These are phyloP conservation scores for Ophiodon elongatus DNA, from an alignment of 2,113 vertebrate genomes.

Conservation along the genomic window DNA sequence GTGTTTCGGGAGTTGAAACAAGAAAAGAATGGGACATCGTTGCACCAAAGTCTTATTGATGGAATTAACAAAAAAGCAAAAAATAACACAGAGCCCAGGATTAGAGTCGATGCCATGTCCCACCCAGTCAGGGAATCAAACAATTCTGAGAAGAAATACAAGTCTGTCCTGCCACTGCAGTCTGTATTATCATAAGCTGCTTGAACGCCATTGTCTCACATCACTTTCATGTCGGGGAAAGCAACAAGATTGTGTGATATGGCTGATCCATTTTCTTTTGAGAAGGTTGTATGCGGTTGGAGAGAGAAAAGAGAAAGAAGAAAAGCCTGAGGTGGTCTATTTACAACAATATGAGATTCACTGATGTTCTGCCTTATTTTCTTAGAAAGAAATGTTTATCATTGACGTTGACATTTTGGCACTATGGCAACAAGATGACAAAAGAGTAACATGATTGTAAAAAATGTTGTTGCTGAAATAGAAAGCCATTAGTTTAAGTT, in stretches of 20 bases:
- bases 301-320: slow-evolving; percentile 19
- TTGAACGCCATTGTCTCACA: slow-evolving; percentile 78
- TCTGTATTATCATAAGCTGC: slow-evolving; percentile 75
- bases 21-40: slow-evolving; percentile 4
- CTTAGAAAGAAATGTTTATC: too few relatives aligned
- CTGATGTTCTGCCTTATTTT: slow-evolving; percentile 26
- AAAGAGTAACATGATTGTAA: too few relatives aligned
- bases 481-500: not conserved
- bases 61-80: slow-evolving; percentile 52
- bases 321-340: slow-evolving; percentile 32
- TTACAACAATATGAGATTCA: slow-evolving; percentile 15
- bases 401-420: too few relatives aligned
- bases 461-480: too few relatives aligned
- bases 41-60: slow-evolving; percentile 24
- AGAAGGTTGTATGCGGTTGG: slow-evolving; percentile 19
- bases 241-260: slow-evolving; percentile 62
- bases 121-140: slow-evolving; percentile 65
- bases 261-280: slow-evolving; percentile 59
- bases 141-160: slow-evolving; percentile 72
- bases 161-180: slow-evolving; percentile 50
- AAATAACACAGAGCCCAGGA: slow-evolving; percentile 41
- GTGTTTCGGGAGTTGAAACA: not conserved
- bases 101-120: slow-evolving; percentile 58
- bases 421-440: too few relatives aligned
- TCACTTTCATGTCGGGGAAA: slow-evolving; percentile 73